phyloP scores from a whole-genome alignment of 2,888 invertebrate species.

The Melinopterus prodromus region DNA sequence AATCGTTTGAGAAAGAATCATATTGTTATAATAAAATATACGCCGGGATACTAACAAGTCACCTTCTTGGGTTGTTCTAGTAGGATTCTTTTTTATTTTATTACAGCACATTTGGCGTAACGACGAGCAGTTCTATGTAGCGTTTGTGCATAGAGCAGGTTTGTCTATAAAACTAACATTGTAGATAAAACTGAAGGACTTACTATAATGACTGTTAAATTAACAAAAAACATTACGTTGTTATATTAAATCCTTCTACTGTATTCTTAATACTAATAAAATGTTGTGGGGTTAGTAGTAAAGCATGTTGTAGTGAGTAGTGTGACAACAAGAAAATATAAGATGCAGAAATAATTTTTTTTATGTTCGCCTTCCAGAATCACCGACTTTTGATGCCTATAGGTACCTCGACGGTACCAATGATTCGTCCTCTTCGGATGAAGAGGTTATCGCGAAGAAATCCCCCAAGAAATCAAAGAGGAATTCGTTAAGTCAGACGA shows the following conservation, averaged over 20 bases:
- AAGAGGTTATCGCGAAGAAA: conserved; percentile 27
- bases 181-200: too few species aligned
- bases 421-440: conserved; percentile 42
- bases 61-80: too few species aligned
- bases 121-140: background rate
- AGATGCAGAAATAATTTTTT: too few species aligned
- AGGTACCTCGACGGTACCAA: conserved; percentile 41
- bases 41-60: too few species aligned
- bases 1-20: too few species aligned
- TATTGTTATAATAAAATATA: too few species aligned
- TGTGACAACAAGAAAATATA: background rate
- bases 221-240: background rate
- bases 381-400: background rate
- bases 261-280: background rate
- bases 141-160: background rate
- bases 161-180: too few species aligned
- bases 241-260: background rate
- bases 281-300: background rate
- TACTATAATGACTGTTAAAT: background rate
- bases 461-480: conserved; percentile 13
- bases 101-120: background rate
- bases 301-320: background rate
- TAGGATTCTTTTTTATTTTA: background rate
- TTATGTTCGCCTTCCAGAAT: background rate
- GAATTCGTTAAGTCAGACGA: background rate